Percentiles rank a stretch among this genome's conserved stretches.
Conservation (phyloP, 2,888 invertebrate species). For the Eledona agricola region DNA sequence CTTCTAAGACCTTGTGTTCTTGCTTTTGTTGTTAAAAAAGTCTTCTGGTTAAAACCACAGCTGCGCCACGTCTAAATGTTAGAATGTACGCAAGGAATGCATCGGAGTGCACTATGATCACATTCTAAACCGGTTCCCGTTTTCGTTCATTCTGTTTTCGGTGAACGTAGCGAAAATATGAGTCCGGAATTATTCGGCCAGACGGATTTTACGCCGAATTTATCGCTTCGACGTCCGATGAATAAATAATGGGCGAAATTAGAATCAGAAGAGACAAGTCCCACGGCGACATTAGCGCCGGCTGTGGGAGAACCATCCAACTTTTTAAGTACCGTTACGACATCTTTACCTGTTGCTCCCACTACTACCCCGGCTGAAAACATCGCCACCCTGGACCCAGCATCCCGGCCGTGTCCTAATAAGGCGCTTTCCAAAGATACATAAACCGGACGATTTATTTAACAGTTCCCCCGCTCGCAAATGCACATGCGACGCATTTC, state of each 20-base stretch:
- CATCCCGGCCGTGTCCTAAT: slow-evolving; percentile 34
- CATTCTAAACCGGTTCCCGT: slow-evolving; percentile 50
- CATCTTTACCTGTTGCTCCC: slow-evolving; percentile 57
- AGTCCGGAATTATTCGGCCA: slow-evolving; percentile 38
- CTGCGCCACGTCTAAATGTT: slow-evolving; percentile 43
- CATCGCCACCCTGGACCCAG: too few species aligned
- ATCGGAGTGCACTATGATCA: slow-evolving; percentile 36
- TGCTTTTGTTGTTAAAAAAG: slow-evolving; percentile 53
- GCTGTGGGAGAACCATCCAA: slow-evolving; percentile 57
- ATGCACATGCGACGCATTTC: too few species aligned
- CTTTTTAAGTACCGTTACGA: slow-evolving; percentile 52
- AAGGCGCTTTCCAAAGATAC: slow-evolving; percentile 27
- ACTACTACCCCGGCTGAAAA: slow-evolving; percentile 46
- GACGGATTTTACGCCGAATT: slow-evolving; percentile 23
- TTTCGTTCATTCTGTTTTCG: slow-evolving; percentile 51
- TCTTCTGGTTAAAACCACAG: slow-evolving; percentile 46
- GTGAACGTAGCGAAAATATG: slow-evolving; percentile 51
- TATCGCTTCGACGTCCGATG: slow-evolving; percentile 10
- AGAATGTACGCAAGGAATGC: slow-evolving; percentile 37
- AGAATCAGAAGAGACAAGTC: slow-evolving; percentile 11
- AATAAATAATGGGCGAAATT: slow-evolving; percentile 24
- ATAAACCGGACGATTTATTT: slow-evolving; percentile 7
- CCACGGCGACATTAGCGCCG: slow-evolving; percentile 56
- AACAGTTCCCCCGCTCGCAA: too few species aligned
- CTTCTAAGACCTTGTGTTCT: slow-evolving; percentile 49